Conservation (phyloP, 53 echinoderm and acorn worm genomes). For the Astropecten irregularis region DNA sequence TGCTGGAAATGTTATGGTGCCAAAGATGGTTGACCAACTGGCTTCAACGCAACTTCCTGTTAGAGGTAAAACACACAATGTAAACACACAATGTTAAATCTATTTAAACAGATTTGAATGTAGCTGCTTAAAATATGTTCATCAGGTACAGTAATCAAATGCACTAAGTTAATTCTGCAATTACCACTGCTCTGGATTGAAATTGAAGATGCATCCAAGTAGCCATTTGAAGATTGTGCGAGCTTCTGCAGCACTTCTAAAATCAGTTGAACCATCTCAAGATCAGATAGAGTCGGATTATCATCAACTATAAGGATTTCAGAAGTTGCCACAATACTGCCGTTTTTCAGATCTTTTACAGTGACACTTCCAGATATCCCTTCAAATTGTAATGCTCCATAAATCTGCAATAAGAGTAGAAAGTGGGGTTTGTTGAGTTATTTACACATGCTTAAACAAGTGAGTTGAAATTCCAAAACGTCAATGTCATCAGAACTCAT, state of each 20-base stretch:
- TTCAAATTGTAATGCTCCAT: slow-evolving; percentile 18
- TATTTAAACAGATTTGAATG: background rate
- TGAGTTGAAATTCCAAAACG: too few species aligned
- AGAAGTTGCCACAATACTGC: slow-evolving; percentile 59
- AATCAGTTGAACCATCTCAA: background rate
- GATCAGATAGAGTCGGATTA: background rate
- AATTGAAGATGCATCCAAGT: slow-evolving; percentile 55
- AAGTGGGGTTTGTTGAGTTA: too few species aligned
- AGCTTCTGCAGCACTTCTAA: slow-evolving; percentile 1
- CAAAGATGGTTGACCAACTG: slow-evolving; percentile 14
- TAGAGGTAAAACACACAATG: too few species aligned
- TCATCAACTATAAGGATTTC: slow-evolving; percentile 36
- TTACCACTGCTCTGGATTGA: slow-evolving; percentile 56
- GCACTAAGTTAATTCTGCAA: too few species aligned
- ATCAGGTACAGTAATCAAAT: too few species aligned
- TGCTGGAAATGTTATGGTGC: slow-evolving; percentile 46
- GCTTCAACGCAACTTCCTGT: slow-evolving; percentile 36
- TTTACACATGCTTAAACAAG: too few species aligned
- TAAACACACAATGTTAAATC: too few species aligned
- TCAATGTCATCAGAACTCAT: too few species aligned
- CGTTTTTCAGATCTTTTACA: slow-evolving; percentile 27
- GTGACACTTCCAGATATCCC: slow-evolving; percentile 6
- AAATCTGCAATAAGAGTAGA: background rate
- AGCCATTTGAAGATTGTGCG: slow-evolving; percentile 63
- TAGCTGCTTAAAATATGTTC: background rate